These are phyloP conservation scores for Furcifer pardalis DNA, from an alignment of 2,797 vertebrate genomes.

Conservation along the genomic window DNA sequence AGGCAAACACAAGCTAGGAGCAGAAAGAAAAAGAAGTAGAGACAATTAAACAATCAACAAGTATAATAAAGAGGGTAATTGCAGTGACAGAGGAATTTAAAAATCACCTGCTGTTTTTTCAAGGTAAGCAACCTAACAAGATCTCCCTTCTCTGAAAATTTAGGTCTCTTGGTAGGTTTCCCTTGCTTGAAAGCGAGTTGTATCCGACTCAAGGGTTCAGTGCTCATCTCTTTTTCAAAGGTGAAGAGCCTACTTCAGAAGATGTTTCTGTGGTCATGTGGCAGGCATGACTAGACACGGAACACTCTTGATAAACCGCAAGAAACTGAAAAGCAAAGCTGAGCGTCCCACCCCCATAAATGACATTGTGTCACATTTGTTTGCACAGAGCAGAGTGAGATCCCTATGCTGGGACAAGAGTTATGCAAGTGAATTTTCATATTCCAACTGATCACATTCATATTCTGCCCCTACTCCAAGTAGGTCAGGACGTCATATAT, in stretches of 20 bases:
- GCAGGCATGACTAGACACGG: too few species aligned
- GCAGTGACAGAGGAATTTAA: neutral
- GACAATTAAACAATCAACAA: neutral
- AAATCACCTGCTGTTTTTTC: neutral
- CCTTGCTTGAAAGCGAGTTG: too few species aligned
- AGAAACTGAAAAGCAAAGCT: neutral
- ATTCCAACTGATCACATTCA: neutral
- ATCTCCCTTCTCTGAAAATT: neutral
- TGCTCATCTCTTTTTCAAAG: too few species aligned
- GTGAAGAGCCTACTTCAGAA: too few species aligned
- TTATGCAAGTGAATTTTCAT: neutral
- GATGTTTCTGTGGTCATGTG: too few species aligned
- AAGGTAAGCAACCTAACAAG: neutral
- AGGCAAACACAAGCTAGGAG: neutral
- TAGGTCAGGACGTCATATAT: neutral
- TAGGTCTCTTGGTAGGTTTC: too few species aligned
- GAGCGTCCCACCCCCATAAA: neutral
- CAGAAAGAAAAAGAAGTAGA: neutral
- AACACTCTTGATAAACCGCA: neutral
- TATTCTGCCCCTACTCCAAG: neutral
- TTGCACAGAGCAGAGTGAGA: neutral
- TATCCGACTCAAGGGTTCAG: too few species aligned
- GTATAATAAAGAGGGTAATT: neutral
- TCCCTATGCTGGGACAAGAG: neutral
- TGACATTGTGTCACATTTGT: neutral